Percentiles rank a stretch among this genome's conserved stretches.
Conservation (phyloP, 2,888 invertebrate genomes). For the Drosophila differens region DNA sequence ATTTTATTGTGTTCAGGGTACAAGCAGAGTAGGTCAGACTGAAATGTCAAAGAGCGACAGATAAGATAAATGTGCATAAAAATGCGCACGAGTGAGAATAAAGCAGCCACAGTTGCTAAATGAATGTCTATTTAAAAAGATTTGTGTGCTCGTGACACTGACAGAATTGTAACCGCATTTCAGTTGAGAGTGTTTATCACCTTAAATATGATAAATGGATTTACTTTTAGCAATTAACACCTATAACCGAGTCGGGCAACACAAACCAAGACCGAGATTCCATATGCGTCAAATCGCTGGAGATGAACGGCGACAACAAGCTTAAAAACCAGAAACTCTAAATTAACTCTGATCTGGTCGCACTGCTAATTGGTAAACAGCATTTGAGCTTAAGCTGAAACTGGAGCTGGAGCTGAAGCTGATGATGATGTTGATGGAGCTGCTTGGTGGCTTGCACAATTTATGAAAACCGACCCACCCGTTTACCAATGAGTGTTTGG, state of each 20-base stretch:
- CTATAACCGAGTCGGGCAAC: slow-evolving; percentile 21
- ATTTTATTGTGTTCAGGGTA: neutral
- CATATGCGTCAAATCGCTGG: neutral
- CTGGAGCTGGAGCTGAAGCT: neutral
- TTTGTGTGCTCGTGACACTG: slow-evolving; percentile 1
- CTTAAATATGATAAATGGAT: slow-evolving; percentile 46
- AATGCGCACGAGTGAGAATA: neutral
- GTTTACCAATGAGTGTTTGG: neutral
- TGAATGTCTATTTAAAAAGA: neutral
- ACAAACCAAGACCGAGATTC: slow-evolving; percentile 19
- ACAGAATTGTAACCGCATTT: neutral
- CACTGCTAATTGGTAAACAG: slow-evolving; percentile 57
- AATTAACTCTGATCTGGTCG: slow-evolving; percentile 24
- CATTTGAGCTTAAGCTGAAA: slow-evolving; percentile 17
- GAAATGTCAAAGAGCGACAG: neutral
- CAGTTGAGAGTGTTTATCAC: slow-evolving; percentile 22
- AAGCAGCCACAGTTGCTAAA: neutral
- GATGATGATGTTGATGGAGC: neutral
- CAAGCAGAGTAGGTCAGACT: neutral
- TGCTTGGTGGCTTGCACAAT: slow-evolving; percentile 22
- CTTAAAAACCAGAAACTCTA: slow-evolving; percentile 13
- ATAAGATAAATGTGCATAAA: neutral
- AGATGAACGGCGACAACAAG: slow-evolving; percentile 8
- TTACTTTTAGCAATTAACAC: slow-evolving; percentile 55
- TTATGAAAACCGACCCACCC: slow-evolving; percentile 25